These are phyloP conservation scores for roundworm (Caenorhabditis elegans) DNA, from an alignment of 1,140 invertebrate species.

Conservation along the genomic window DNA sequence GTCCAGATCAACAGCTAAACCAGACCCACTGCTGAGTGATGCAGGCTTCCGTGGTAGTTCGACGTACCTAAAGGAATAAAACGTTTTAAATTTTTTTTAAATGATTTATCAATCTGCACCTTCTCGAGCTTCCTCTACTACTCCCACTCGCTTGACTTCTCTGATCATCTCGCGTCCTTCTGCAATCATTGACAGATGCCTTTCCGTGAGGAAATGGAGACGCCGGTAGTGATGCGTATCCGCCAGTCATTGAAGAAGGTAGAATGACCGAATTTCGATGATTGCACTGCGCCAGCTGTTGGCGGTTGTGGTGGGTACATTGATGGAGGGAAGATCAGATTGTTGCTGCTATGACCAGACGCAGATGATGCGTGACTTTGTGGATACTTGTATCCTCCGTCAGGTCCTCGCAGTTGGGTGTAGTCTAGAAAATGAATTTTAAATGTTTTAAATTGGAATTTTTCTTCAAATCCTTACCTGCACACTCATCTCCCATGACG, in stretches of 20 bases:
- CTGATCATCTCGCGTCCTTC: neutral
- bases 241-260: neutral
- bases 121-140: neutral
- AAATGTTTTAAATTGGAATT: neutral
- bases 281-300: neutral
- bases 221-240: neutral
- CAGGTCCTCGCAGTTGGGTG: neutral
- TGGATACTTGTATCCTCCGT: neutral
- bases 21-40: neutral
- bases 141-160: neutral
- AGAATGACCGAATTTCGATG: conserved; percentile 16
- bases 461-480: conserved; percentile 35
- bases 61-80: neutral
- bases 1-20: neutral
- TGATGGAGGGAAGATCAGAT: conserved; percentile 11
- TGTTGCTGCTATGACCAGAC: neutral
- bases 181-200: neutral
- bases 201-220: neutral
- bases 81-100: neutral
- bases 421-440: neutral
- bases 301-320: neutral
- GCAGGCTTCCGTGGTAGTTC: neutral
- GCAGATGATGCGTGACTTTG: neutral
- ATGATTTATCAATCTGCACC: neutral
- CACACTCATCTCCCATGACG: conserved; percentile 74